phyloP scores from a whole-genome alignment of 2,888 invertebrate species.

The Parthenolecanium corni region DNA sequence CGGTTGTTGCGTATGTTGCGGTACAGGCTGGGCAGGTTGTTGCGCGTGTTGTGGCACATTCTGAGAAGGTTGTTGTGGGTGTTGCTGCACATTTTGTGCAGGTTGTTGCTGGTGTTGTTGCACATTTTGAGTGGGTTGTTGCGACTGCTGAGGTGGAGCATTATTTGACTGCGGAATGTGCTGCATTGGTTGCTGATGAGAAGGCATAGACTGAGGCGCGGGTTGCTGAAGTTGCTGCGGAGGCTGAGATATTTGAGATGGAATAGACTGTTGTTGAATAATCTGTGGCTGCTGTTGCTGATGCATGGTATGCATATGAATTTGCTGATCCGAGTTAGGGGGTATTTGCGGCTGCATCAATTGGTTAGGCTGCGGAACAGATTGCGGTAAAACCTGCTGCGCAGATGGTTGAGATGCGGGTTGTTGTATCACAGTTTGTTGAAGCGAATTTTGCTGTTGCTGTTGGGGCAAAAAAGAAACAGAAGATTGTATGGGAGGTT shows the following conservation, averaged over 20 bases:
- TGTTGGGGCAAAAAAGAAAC: constrained; percentile 11
- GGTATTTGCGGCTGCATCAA: constrained; percentile 13
- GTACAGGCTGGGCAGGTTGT: constrained; percentile 34
- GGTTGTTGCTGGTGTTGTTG: constrained; percentile 43
- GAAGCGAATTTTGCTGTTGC: background rate
- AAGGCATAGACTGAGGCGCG: too few species aligned
- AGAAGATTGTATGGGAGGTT: constrained; percentile 1
- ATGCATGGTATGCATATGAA: constrained; percentile 35
- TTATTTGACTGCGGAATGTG: too few species aligned
- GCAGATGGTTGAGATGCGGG: constrained; percentile 41
- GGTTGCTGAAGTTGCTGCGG: constrained; percentile 39
- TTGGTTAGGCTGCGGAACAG: background rate
- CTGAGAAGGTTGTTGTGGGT: background rate
- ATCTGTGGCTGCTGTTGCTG: constrained; percentile 42
- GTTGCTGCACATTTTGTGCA: too few species aligned
- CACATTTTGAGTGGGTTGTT: constrained; percentile 43
- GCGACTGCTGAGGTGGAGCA: constrained; percentile 37
- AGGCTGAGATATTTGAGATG: constrained; percentile 42
- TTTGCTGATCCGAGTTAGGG: background rate
- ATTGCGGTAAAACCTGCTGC: background rate
- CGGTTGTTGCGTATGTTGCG: constrained; percentile 35
- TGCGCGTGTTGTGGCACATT: constrained; percentile 5
- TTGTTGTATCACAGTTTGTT: constrained; percentile 2
- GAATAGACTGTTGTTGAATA: constrained; percentile 39
- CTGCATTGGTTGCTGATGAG: too few species aligned